These are phyloP conservation scores for Temnothorax longispinosus DNA, from an alignment of 1,140 invertebrate genomes.

Conservation along the genomic window DNA sequence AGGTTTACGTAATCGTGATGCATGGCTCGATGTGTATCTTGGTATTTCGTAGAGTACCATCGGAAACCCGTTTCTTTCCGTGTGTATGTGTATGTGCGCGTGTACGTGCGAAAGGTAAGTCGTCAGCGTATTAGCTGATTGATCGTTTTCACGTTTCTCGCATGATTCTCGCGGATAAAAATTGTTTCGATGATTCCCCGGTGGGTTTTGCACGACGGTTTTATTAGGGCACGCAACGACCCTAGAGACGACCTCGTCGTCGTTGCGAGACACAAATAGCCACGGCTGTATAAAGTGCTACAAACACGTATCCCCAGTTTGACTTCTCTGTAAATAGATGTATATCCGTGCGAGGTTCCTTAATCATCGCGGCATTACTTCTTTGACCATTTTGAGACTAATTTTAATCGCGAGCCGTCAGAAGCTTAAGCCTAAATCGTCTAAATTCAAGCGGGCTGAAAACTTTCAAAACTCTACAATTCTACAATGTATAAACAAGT, in stretches of 20 bases:
- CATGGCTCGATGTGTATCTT: background rate
- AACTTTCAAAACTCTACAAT: too few species aligned
- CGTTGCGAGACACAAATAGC: background rate
- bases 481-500: too few species aligned
- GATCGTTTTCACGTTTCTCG: background rate
- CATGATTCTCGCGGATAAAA: background rate
- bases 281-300: background rate
- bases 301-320: background rate
- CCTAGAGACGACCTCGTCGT: background rate
- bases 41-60: conserved; percentile 9
- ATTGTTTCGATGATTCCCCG: background rate
- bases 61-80: conserved; percentile 33
- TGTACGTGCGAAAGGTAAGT: conserved; percentile 30
- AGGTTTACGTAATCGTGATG: conserved; percentile 55
- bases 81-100: background rate
- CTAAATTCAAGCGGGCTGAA: too few species aligned
- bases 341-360: background rate
- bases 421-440: too few species aligned
- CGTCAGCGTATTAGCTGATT: background rate
- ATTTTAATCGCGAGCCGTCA: background rate
- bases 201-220: background rate
- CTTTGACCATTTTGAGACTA: background rate
- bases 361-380: background rate
- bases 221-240: background rate
- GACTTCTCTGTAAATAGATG: background rate